Base-by-base conservation (phyloP, 2,797 vertebrate species). In the Hafferia zeledoni region DNA sequence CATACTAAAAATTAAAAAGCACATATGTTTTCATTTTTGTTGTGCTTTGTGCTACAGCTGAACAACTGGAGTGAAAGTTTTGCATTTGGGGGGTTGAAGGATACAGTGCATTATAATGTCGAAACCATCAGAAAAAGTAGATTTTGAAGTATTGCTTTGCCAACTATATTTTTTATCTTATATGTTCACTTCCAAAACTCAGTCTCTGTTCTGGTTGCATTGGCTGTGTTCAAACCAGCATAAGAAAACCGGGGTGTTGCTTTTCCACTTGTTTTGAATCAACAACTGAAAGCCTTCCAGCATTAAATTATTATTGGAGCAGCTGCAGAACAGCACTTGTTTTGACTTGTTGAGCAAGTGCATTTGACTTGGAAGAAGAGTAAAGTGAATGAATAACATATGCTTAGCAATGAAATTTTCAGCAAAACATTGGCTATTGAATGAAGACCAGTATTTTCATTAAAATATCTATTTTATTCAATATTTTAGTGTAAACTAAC, bases 281-380 rank as follows among this genome's bases (percentile, higher is more conserved):
- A 95, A 81, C 65, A 90, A 63, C 60, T 31, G 60, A 87, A 95
- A 94, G 31, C 35, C 20, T 80, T 91, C 80, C 88, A 95, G 74
- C 61, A 85, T 88, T 87, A 95, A 96, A 93, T 94, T 90, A 90
- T 71, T 68, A 60, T 33, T 86, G 55, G 56, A 89, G 31, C 78
- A 87, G 85, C 92, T 96, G 92, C 84, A 83, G 64, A 1, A 2
- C 50, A 83, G 25, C 61, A 65, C 89, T 94, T 94, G 91, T 94
- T 97, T 97, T 96, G 88, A 91, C 91, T 90, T 92, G 82, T 93
- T 88, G 64, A 88, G 61, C 76, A 92, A 89, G 74, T 91, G 57
- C 70, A 76, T 68, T 90, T 91, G 55, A 85, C 75, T 94, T 95
- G 81, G 89, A 94, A 87, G 69, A 92, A 80, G 55, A 74, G 71